Conservation (phyloP, 2,888 invertebrate species). For the Monoplex corrugatus region DNA sequence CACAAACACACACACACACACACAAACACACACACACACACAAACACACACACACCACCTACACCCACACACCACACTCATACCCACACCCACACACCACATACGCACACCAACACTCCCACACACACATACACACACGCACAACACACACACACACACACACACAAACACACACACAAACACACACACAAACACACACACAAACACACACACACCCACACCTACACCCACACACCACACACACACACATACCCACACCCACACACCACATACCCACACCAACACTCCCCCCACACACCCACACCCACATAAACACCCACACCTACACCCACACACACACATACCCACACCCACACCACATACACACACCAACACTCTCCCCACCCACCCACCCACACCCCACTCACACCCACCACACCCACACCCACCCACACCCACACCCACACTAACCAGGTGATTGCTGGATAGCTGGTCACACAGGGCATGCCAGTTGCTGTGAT, state of each 20-base stretch:
- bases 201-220: constrained; percentile 14
- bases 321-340: constrained; percentile 52
- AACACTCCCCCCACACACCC: no score
- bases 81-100: background rate
- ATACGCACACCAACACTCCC: background rate
- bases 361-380: no score
- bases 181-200: no score
- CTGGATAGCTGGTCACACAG: constrained; percentile 80
- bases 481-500: constrained; percentile 76
- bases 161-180: constrained; percentile 6
- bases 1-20: constrained; percentile 17
- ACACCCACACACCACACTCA: background rate
- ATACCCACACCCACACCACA: background rate
- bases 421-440: background rate
- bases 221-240: constrained; percentile 52
- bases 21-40: background rate
- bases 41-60: constrained; percentile 9
- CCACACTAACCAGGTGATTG: constrained; percentile 82
- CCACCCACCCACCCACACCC: no score
- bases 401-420: background rate
- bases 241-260: background rate
- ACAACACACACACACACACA: constrained; percentile 36
- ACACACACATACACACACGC: background rate
- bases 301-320: background rate
- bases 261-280: background rate